Base-by-base conservation (phyloP, 23 tunicate genomes). In the Trididemnum clinides region DNA sequence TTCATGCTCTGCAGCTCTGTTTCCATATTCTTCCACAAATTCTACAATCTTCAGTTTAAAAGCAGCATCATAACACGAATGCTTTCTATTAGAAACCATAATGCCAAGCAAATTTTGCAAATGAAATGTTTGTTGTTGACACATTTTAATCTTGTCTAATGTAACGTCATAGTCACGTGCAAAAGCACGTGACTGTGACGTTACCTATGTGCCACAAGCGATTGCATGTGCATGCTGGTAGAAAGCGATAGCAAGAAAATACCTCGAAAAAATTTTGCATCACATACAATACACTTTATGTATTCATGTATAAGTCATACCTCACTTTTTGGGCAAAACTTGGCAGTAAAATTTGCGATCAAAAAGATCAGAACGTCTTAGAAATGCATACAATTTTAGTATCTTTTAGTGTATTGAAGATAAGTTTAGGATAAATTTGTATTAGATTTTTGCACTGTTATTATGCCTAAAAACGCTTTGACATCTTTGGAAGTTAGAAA, bases 1-100 rank as follows among this genome's bases (percentile, higher is more conserved):
- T 62, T 62, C 69, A 62, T 21, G 21, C 69, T 62, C 27, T 15
- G 69, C 69, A 62, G 69, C 69, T 62, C 69, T 62, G 27, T 62
- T 62, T 62, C 27, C 69, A 62, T 62, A 15, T 62, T 15, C 27
- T 62, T 21, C 27, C 23, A 21, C 69, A 62, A 62, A 62, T 15
- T 62, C 27, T 62, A 62, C 69, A 62, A 62, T 26, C 69, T 62
- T 62, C 69, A 62, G 27, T 62, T 62, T 62, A 62, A 18, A 62
- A 62, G 69, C 69, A 62, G 69, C 69, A 62, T 62, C 27, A 62
- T 62, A 62, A 62, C 69, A 62, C 6, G 69, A 62, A 62, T 26
- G 69, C 69, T 62, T 62, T 62, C 69, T 62, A 4, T 62, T 62
- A 62, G 69, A 62, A 62, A 26, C 69, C 69, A 21, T 62, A 62